Evolutionary conservation across 2,113 vertebrate genomes (phyloP).

Genomic region (Erinaceus europaeus): DNA sequence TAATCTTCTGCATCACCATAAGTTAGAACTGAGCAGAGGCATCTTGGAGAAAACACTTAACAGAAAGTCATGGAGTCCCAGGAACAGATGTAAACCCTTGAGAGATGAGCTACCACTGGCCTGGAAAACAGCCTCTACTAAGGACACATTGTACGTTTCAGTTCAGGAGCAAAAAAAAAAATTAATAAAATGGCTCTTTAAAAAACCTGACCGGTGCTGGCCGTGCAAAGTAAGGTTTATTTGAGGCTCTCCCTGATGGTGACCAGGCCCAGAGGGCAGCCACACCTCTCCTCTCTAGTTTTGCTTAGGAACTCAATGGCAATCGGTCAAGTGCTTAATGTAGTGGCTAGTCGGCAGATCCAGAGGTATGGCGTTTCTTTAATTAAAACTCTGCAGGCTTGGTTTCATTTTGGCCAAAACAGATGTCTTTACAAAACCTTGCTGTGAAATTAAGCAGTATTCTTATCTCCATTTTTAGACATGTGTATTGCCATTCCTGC

Average conservation of each 20-base stretch:
- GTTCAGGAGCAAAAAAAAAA: constrained; percentile 5
- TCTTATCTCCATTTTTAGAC: neutral
- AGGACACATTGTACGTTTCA: neutral
- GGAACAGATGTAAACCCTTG: neutral
- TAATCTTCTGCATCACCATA: too few species aligned
- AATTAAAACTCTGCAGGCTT: constrained; percentile 61
- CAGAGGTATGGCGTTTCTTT: constrained; percentile 52
- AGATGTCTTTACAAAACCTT: constrained; percentile 58
- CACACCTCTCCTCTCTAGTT: constrained; percentile 50
- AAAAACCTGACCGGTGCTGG: neutral
- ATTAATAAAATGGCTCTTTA: constrained; percentile 4
- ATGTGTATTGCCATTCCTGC: neutral
- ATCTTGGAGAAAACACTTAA: constrained; percentile 14
- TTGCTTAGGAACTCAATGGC: neutral
- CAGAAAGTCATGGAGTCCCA: constrained; percentile 40
- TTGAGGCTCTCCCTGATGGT: neutral
- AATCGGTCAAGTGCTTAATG: constrained; percentile 7
- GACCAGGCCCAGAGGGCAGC: neutral
- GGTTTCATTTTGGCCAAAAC: constrained; percentile 52
- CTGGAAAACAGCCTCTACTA: neutral
- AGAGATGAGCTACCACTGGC: neutral
- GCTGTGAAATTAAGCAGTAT: constrained; percentile 43
- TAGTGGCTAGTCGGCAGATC: constrained; percentile 27
- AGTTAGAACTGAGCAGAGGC: neutral
- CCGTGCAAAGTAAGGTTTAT: constrained; percentile 39